Evolutionary conservation across 2,888 invertebrate genomes (phyloP).

Genomic region (Lepeophtheirus nordmannii): DNA sequence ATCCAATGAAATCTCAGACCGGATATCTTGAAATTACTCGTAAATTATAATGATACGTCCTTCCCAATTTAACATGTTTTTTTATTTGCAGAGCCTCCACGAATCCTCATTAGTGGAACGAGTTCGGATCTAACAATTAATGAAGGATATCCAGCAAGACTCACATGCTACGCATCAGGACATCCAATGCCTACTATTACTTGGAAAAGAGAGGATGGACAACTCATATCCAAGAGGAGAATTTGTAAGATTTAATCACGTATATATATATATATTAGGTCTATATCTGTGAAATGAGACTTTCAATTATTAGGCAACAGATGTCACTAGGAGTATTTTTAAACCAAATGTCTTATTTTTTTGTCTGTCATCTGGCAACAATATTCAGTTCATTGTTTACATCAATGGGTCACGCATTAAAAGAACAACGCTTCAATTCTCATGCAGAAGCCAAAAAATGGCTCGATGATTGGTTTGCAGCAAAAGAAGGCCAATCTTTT

Average conservation of each 20-base stretch:
- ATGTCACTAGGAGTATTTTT: no score
- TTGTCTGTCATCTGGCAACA: no score
- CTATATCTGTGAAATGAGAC: no score
- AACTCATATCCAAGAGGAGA: not conserved
- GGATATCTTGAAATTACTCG: constrained; percentile 75
- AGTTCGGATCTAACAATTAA: constrained; percentile 5
- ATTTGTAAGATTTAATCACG: not conserved
- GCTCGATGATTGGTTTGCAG: not conserved
- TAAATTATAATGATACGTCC: constrained; percentile 39
- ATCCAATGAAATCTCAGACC: constrained; percentile 77
- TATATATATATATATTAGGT: no score
- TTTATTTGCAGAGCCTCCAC: constrained; percentile 10
- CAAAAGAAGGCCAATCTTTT: no score
- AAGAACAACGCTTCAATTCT: no score
- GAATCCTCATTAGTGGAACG: not conserved
- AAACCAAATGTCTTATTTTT: no score
- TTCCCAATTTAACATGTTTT: not conserved
- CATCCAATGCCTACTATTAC: constrained; percentile 9
- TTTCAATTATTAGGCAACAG: no score
- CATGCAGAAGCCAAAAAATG: no score
- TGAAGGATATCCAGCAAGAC: constrained; percentile 13
- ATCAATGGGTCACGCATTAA: no score
- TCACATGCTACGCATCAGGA: constrained; percentile 8
- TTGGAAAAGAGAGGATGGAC: constrained; percentile 19
- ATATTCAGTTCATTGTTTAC: no score